Base-by-base conservation (phyloP, 92 coral and sea anemone species). In the Epizoanthus scotinus region DNA sequence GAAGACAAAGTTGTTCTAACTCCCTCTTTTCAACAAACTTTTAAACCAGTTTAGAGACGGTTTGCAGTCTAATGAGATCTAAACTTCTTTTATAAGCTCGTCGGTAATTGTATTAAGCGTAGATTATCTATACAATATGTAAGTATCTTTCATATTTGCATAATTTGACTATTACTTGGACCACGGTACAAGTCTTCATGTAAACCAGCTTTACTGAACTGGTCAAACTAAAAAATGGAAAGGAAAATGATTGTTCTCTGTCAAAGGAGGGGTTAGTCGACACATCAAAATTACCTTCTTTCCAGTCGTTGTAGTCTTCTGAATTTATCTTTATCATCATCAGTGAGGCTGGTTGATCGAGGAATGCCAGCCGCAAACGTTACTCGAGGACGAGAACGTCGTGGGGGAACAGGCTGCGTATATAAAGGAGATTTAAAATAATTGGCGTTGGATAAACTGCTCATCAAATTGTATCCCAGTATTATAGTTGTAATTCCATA, bases 281-380 rank as follows among this genome's bases (percentile, higher is more conserved):
- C 14, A 20, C 69, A 63, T 63, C 22, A 28, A 25, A 4, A 55
- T 14, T 68, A 93, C 97, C 94, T 88, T 87, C 87, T 83, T 36
- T 93, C 97, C 84, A 93, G 70, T 75, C 71, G 70, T 72, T 85
- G 91, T 21, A 83, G 83, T 57, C 97, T 72, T 79, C 77, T 77
- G 63, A 85, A 83, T 3, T 62, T 80, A 24, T 84, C 87, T 55
- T 82, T 78, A 10, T 78, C 88, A 27, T 87, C 90, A 36, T 87
- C 89, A 20, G 80, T 79, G 19, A 87, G 79, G 36, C 27, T 71
- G 54, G 57, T 84, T 19, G 77, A 63, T 52, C 70, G 55, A 0
- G 88, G 81, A 19, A 62, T 82, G 18, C 86, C 97, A 53, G 87
- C 92, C 0, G 97, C 94, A 69, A 93, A 93, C 25, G 92, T 86